Conservation (phyloP, 2,888 invertebrate genomes). For the Crematogaster levior region DNA sequence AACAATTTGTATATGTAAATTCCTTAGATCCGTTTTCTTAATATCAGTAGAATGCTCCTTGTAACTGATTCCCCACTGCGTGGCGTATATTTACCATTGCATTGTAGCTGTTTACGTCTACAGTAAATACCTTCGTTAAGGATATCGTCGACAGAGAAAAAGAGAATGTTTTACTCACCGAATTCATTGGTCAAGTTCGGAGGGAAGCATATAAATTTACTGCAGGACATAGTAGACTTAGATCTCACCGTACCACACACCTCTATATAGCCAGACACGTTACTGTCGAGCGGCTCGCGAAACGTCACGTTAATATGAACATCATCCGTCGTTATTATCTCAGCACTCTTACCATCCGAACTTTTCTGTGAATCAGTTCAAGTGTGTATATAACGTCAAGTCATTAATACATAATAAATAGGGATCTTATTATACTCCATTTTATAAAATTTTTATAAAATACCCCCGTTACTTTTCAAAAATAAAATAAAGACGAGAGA, state of each 20-base stretch:
- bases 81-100: background rate
- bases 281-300: constrained; percentile 73
- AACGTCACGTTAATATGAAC: constrained; percentile 79
- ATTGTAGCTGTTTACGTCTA: constrained; percentile 19
- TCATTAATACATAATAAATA: background rate
- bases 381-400: background rate
- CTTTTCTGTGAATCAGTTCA: constrained; percentile 71
- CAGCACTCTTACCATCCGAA: constrained; percentile 76
- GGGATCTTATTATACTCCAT: background rate
- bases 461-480: background rate
- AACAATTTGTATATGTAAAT: constrained; percentile 19
- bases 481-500: background rate
- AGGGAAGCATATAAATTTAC: constrained; percentile 73
- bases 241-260: constrained; percentile 78
- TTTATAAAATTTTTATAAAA: no score
- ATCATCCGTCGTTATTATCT: constrained; percentile 79
- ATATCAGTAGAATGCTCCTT: background rate
- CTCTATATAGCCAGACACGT: constrained; percentile 78
- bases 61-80: constrained; percentile 18
- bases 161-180: constrained; percentile 69
- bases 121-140: background rate
- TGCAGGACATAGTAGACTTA: constrained; percentile 78
- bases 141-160: background rate
- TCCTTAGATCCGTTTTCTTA: background rate
- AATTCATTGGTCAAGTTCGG: constrained; percentile 72